Evolutionary conservation across 2,888 invertebrate species (phyloP), one percentile per base, ranked within the genome.

Genomic region (Lithophane leautieri): DNA sequence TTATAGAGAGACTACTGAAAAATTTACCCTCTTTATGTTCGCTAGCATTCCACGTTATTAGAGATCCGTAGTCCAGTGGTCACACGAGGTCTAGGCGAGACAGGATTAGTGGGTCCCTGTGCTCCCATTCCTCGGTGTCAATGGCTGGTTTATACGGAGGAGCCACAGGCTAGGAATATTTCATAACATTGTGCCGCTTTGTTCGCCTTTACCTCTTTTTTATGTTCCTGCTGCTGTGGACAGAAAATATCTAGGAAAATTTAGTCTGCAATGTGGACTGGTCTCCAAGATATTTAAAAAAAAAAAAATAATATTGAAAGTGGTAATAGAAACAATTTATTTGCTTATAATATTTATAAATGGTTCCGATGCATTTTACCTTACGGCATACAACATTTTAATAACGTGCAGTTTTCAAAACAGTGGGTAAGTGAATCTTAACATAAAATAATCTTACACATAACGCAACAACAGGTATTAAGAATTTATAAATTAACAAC

Each of bases 41-140:
- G 52, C 19, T 47, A 40, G 28, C 52, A 60, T 25, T 50, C 66
- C 12, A 50, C 40, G 47, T 76, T 75, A 78, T 74, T 84, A 67
- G 28, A 61, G 56, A 40, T 65, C 40, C 50, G 12, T 25, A 42
- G 54, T 76, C 44, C 25, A 56, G 68, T 71, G 54, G 71, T 58
- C 84, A 68, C 86, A 66, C 34, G 82, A 83, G 77, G 66, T 34
- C 68, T 66, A 56, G 42, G 52, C 69, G 75, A 80, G 78, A 76
- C 75, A 25, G 58, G 78, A 82, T 78, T 81, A 79, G 83, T 85
- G 60, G 42, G 56, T 78, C 88, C 82, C 86, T 14, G 28, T n/a
- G 56, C 84, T 25, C 42, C 61, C 75, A 70, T 84, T 54, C 40
- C 44, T 61, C 61, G 52, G 40, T 77, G 25, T 7, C 73, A 77